Base-by-base conservation (phyloP, 2,797 vertebrate species). In the Platyrinchus mystaceus region DNA sequence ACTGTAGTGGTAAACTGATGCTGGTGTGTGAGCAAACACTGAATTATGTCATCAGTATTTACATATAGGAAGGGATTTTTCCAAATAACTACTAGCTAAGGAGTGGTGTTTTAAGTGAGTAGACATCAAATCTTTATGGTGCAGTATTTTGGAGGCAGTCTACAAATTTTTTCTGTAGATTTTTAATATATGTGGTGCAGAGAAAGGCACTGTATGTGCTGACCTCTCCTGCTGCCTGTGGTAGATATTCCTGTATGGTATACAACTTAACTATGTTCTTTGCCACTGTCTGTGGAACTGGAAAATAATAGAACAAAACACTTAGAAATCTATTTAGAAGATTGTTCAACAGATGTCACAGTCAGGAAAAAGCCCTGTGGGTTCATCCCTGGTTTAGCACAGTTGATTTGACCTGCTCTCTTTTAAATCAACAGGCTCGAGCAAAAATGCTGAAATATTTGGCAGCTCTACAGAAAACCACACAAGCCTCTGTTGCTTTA, bases 301-400 rank as follows among this genome's bases (percentile, higher is more conserved):
- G 67, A 81, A 90, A 90, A 63, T 70, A 76, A 68, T 47, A 66
- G 80, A 78, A 69, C 62, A 80, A 76, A 91, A 50, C 39, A 30
- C 58, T 84, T 43, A 53, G 50, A 77, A 93, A 78, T 91, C 36
- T 50, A 8, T 66, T 84, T 82, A 79, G 56, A 78, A 89, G 56
- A 78, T 30, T 7, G 6, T 79, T 58, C 39, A 37, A 55, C 88
- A 41, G 77, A 55, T 52, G 59, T 41, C 77, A 52, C 77, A 86
- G 83, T 49, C 47, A 60, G 85, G 88, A 93, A 86, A 93, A 90
- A 88, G 68, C 74, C 83, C 92, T 49, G 41, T 69, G 89, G 87
- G 73, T 80, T 80, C 69, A 50, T 32, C 66, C 22, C 28, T 32
- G 53, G 37, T 59, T 70, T 74, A 78, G 69, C 58, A 24, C 60